Conservation (phyloP, 2,888 invertebrate genomes). For the Aspidapion aeneum region DNA sequence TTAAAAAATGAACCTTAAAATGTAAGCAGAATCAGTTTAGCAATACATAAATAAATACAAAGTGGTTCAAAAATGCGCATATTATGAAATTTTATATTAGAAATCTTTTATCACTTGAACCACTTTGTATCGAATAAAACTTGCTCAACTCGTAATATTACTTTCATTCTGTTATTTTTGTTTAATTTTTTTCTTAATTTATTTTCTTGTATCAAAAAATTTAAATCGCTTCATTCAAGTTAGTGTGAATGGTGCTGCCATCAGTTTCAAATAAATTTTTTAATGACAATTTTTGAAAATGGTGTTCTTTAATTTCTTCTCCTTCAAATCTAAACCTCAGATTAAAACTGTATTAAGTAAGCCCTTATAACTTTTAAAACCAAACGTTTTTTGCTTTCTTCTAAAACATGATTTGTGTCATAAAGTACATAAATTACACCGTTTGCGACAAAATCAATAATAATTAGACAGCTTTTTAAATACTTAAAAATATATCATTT, state of each 20-base stretch:
- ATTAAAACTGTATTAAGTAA: too few relatives aligned
- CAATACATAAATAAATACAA: background rate
- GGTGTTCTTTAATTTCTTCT: too few relatives aligned
- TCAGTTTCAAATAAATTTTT: conserved; percentile 31
- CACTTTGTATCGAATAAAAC: conserved; percentile 39
- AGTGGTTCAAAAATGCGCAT: background rate
- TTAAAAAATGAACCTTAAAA: background rate
- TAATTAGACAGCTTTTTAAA: too few relatives aligned
- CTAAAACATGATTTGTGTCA: too few relatives aligned
- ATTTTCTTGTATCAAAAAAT: conserved; percentile 32
- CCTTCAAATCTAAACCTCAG: too few relatives aligned
- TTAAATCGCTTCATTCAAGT: conserved; percentile 42
- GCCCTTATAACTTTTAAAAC: too few relatives aligned
- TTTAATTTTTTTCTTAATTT: conserved; percentile 35
- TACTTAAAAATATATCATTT: too few relatives aligned
- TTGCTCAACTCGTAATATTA: conserved; percentile 45
- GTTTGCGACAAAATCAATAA: too few relatives aligned
- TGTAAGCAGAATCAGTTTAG: background rate
- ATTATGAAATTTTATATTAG: background rate
- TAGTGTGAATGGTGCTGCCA: conserved; percentile 47
- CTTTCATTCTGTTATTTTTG: conserved; percentile 26
- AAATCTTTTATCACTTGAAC: background rate
- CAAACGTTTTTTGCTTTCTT: too few relatives aligned
- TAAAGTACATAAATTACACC: too few relatives aligned
- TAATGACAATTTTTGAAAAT: too few relatives aligned